Base-by-base conservation (phyloP, 2,888 invertebrate species). In the Cantharis nigra region DNA sequence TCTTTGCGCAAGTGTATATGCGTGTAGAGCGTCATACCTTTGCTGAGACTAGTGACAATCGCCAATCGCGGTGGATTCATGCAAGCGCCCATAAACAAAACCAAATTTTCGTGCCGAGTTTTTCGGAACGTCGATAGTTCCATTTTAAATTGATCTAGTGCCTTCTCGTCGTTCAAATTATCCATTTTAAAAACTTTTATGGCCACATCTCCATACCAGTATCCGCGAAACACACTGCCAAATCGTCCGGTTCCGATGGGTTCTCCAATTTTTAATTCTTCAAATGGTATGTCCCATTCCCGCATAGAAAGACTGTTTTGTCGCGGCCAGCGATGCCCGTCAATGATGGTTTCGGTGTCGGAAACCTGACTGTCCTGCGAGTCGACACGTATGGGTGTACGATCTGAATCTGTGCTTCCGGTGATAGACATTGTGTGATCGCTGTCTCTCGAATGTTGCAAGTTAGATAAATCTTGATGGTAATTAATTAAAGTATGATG, bases 261-360 rank as follows among this genome's bases (percentile, higher is more conserved):
- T 81, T 98, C 97, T 81, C 94, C 94, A 85, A 98, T 91, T 84
- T 93, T 93, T 81, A 98, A 89, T 89, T 98, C 98, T 87, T 97
- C 96, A 90, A 94, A 98, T n/a, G 98, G 98, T 87, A 98, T 98
- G 90, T 98, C 98, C 98, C 98, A 98, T 87, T 98, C 98, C 85
- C 96, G 93, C 90, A 97, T 93, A 1, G 97, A 97, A 81, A 97
- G 89, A 83, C 96, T 96, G 86, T 95, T 96, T 87, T 96, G 96
- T 23, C 95, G 87, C 3, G 95, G 94, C 95, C 95, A 96, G 74
- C 90, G 87, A 89, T 90, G 87, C 49, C 87, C 83, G 87, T 87
- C 89, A 83, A 85, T 90, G 85, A 87, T 87, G 81, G 87, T 90
- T 84, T 92, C 93, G 9, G 91, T 91, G 82, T 93, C 93, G 9